Evolutionary conservation across 2,888 invertebrate species (phyloP).

Genomic region (Saturnia pavonia): DNA sequence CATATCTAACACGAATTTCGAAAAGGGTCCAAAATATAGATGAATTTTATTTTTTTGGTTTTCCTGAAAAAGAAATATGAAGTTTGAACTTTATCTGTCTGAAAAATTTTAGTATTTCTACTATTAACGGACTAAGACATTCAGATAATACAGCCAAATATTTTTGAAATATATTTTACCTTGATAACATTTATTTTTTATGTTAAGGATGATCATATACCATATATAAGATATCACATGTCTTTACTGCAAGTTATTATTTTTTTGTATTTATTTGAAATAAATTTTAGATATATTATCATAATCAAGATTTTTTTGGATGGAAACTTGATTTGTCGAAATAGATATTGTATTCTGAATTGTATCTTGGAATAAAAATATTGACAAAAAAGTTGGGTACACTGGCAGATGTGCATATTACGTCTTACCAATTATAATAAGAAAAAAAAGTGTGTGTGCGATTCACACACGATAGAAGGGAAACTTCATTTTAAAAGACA

Average conservation of each 20-base stretch:
- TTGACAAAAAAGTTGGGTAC: neutral
- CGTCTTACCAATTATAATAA: neutral
- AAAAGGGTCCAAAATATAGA: neutral
- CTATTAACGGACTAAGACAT: neutral
- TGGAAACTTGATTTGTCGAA: no score
- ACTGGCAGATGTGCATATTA: neutral
- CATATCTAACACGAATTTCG: conserved; percentile 26
- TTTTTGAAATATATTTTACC: neutral
- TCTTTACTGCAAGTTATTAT: no score
- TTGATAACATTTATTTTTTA: neutral
- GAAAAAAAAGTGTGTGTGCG: no score
- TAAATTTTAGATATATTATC: no score
- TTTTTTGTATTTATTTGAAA: no score
- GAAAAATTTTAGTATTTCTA: neutral
- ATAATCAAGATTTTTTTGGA: no score
- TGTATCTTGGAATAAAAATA: no score
- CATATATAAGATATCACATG: no score
- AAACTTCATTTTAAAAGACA: no score
- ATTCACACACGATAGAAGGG: no score
- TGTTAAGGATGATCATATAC: no score
- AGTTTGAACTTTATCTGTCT: neutral
- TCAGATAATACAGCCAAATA: neutral
- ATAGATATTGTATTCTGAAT: no score
- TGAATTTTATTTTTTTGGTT: neutral
- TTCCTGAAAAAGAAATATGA: neutral